Conservation (phyloP, 1,140 invertebrate genomes). For the Microplitis mediator region DNA sequence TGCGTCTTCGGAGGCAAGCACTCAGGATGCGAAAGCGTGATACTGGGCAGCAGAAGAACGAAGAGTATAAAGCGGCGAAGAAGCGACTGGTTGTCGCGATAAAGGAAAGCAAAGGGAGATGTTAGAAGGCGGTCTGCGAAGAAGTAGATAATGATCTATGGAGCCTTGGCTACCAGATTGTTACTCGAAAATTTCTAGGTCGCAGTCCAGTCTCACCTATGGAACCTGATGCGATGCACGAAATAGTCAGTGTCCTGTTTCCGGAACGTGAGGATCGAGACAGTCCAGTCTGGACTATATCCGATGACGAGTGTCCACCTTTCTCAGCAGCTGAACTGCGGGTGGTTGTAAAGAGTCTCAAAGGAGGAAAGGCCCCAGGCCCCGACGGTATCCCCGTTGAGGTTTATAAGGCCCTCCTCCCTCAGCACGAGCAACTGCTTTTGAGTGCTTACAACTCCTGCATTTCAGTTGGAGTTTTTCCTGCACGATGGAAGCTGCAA, state of each 20-base stretch:
- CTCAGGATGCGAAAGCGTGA: background rate
- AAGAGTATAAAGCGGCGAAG: slow-evolving; percentile 19
- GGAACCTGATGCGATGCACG: background rate
- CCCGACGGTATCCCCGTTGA: slow-evolving; percentile 43
- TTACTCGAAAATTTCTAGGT: slow-evolving; percentile 26
- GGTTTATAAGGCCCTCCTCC: slow-evolving; percentile 26
- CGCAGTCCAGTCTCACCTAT: no score
- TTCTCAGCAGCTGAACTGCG: slow-evolving; percentile 39
- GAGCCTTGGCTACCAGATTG: slow-evolving; percentile 40
- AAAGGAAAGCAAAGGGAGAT: slow-evolving; percentile 27
- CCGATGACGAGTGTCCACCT: background rate
- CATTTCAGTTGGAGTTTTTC: slow-evolving; percentile 22
- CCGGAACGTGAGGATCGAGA: background rate
- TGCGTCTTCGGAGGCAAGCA: slow-evolving; percentile 17
- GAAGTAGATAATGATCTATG: slow-evolving; percentile 39
- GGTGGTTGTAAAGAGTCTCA: slow-evolving; percentile 28
- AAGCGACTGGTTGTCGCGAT: slow-evolving; percentile 30
- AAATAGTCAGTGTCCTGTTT: background rate
- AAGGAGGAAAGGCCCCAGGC: slow-evolving; percentile 45
- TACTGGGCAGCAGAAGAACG: background rate
- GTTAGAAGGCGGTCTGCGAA: slow-evolving; percentile 30
- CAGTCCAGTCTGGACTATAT: background rate
- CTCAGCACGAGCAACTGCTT: background rate
- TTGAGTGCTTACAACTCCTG: slow-evolving; percentile 30
- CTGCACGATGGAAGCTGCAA: slow-evolving; percentile 25